These are phyloP conservation scores for Mallotus villosus DNA, from an alignment of 2,797 vertebrate genomes.

Conservation along the genomic window DNA sequence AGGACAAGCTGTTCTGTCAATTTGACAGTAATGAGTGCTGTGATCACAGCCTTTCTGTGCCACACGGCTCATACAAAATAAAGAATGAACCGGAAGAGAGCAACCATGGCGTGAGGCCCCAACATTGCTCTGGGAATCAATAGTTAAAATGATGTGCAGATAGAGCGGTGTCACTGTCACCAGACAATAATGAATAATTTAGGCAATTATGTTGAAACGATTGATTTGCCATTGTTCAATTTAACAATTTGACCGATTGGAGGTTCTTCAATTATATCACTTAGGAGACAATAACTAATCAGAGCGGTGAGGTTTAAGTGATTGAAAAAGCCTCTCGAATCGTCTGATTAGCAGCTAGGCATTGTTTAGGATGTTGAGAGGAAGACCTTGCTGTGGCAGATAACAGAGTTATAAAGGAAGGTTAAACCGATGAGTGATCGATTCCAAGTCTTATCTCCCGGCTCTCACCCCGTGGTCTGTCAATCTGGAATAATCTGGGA, in stretches of 20 bases:
- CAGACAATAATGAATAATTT: conserved; percentile 32
- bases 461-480: neutral
- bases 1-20: conserved; percentile 32
- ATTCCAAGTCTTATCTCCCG: conserved; percentile 8
- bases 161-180: conserved; percentile 26
- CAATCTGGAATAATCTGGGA: neutral
- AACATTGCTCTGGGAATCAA: conserved; percentile 27
- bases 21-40: conserved; percentile 30
- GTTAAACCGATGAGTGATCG: conserved; percentile 17
- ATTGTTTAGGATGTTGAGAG: neutral
- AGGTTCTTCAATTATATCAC: conserved; percentile 33
- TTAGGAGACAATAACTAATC: conserved; percentile 37
- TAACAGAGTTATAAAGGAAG: conserved; percentile 13
- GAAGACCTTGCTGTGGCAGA: neutral
- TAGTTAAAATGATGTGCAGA: conserved; percentile 23
- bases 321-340: conserved; percentile 19
- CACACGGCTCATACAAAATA: conserved; percentile 9
- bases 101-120: conserved; percentile 6
- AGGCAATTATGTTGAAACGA: conserved; percentile 42
- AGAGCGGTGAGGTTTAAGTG: conserved; percentile 21
- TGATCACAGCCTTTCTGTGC: conserved; percentile 29
- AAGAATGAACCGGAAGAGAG: conserved; percentile 38
- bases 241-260: conserved; percentile 29
- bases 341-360: neutral
- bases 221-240: conserved; percentile 44